These are phyloP conservation scores for Hypanus sabinus DNA, from an alignment of 2,113 vertebrate genomes.

Conservation along the genomic window DNA sequence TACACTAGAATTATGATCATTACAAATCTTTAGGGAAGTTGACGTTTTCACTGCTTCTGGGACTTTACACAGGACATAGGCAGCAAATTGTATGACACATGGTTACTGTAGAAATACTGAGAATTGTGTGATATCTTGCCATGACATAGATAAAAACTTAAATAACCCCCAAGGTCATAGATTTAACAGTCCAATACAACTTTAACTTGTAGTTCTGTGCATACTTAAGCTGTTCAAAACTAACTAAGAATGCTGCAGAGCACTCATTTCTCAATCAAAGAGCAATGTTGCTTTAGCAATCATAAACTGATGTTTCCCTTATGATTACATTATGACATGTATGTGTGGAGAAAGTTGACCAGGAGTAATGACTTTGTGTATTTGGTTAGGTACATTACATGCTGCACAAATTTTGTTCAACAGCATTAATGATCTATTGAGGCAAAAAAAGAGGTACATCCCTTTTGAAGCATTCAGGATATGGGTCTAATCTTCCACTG, in stretches of 20 bases:
- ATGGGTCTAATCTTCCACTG: conserved; percentile 14
- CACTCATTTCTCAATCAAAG: conserved; percentile 39
- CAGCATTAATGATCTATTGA: conserved; percentile 39
- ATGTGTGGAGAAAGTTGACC: conserved; percentile 37
- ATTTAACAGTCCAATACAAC: background rate
- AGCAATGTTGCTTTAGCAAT: conserved; percentile 37
- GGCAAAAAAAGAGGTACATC: conserved; percentile 33
- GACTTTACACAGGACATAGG: background rate
- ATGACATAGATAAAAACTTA: background rate
- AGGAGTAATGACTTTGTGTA: conserved; percentile 40
- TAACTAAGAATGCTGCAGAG: too few species aligned
- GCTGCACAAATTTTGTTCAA: conserved; percentile 41
- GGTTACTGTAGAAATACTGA: background rate
- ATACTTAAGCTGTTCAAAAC: background rate
- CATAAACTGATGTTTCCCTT: conserved; percentile 42
- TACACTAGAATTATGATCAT: background rate
- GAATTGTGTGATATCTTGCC: background rate
- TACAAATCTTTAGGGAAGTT: background rate
- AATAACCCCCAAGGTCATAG: background rate
- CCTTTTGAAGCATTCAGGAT: conserved; percentile 36
- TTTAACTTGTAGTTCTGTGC: too few species aligned
- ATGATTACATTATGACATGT: conserved; percentile 42
- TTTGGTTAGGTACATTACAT: conserved; percentile 38
- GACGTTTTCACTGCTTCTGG: background rate
- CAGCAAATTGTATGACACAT: background rate